Conservation (phyloP, 2,113 vertebrate species). For the Hemiprocne comata region DNA sequence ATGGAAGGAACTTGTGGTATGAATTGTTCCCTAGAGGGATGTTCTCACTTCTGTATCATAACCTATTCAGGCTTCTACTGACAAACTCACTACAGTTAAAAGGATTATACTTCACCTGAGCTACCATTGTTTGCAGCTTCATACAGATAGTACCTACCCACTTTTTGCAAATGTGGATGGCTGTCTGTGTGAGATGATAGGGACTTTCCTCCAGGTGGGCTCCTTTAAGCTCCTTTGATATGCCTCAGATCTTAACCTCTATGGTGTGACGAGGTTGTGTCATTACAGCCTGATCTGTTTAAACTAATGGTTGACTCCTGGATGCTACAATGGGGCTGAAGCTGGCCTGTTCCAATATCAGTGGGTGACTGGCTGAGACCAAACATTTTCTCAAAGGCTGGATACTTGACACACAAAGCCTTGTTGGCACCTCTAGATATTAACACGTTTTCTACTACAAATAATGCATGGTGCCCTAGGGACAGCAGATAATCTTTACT, state of each 20-base stretch:
- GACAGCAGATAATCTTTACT: background rate
- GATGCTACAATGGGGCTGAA: background rate
- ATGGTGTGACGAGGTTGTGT: fast-evolving
- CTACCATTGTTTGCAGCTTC: background rate
- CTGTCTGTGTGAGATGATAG: background rate
- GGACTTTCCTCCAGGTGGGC: background rate
- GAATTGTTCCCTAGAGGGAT: background rate
- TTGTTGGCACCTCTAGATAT: background rate
- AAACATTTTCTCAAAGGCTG: background rate
- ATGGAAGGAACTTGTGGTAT: background rate
- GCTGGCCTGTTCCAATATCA: background rate
- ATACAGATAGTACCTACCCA: background rate
- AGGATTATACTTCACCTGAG: background rate
- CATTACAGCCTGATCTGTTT: background rate
- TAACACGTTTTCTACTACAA: background rate
- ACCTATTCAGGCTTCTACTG: background rate
- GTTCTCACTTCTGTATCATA: background rate
- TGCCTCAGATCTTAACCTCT: background rate
- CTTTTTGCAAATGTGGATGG: background rate
- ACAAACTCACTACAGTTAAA: background rate
- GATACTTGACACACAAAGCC: background rate
- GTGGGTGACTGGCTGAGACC: background rate
- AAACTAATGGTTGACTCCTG: background rate
- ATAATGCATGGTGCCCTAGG: background rate
- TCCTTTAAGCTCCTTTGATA: background rate